Conservation (phyloP, 2,113 vertebrate genomes). For the Mormoops blainvillei region DNA sequence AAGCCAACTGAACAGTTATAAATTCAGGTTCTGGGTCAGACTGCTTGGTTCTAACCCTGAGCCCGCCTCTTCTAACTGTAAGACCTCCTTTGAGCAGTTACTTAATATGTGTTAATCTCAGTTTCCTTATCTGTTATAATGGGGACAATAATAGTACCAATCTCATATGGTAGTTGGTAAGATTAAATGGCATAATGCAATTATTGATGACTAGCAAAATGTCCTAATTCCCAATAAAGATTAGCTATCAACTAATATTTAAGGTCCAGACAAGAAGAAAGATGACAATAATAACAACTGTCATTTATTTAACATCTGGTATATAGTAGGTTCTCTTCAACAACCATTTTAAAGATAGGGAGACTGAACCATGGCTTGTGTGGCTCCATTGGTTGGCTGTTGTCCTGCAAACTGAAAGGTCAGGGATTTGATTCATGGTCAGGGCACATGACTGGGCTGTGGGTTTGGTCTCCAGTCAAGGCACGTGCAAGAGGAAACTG, state of each 20-base stretch:
- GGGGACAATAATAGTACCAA: neutral
- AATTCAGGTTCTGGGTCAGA: neutral
- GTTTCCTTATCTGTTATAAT: neutral
- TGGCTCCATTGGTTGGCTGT: too few relatives aligned
- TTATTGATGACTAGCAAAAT: neutral
- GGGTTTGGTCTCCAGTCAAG: too few relatives aligned
- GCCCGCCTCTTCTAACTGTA: neutral
- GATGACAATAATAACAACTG: neutral
- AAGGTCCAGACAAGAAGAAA: neutral
- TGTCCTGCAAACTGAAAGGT: too few relatives aligned
- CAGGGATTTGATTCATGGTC: too few relatives aligned
- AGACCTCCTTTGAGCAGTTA: neutral
- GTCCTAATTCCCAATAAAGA: neutral
- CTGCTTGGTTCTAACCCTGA: neutral
- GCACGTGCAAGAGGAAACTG: too few relatives aligned
- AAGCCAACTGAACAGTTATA: neutral
- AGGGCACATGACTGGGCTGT: too few relatives aligned
- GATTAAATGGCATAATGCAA: neutral
- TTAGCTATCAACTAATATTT: neutral
- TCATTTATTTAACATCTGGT: neutral
- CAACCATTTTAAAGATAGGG: neutral
- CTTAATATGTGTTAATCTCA: neutral
- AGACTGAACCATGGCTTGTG: neutral
- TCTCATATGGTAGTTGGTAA: neutral
- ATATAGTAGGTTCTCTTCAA: neutral